Evolutionary conservation across 2,888 invertebrate species (phyloP).

Genomic region (Zonitis immaculata): DNA sequence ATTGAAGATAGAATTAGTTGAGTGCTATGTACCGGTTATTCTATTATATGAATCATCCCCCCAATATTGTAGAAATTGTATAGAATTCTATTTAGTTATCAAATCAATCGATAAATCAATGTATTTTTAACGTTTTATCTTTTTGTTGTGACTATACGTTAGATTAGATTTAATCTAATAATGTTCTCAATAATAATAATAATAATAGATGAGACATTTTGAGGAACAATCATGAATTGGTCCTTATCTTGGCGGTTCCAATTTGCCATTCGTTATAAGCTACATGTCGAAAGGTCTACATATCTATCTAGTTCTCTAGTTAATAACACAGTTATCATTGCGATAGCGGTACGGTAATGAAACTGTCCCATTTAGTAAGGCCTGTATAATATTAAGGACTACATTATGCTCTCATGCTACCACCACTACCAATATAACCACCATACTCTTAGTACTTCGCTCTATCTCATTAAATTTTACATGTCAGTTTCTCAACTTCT

Average conservation of each 20-base stretch:
- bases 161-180: too few species aligned
- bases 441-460: constrained; percentile 17
- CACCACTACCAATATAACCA: not conserved
- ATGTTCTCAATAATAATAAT: too few species aligned
- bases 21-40: too few species aligned
- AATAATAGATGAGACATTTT: too few species aligned
- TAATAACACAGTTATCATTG: constrained; percentile 43
- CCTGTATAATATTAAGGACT: constrained; percentile 41
- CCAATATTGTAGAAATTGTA: too few species aligned
- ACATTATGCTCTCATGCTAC: constrained; percentile 34
- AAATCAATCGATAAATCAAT: too few species aligned
- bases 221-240: constrained; percentile 25
- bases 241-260: constrained; percentile 27
- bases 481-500: constrained; percentile 6
- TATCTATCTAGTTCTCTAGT: constrained; percentile 39
- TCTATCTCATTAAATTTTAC: constrained; percentile 27
- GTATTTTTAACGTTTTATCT: too few species aligned
- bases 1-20: too few species aligned
- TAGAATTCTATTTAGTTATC: too few species aligned
- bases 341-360: constrained; percentile 41
- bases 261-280: constrained; percentile 30
- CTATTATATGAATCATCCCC: too few species aligned
- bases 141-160: too few species aligned
- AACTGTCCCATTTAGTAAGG: constrained; percentile 42
- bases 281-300: constrained; percentile 39